Percentiles rank a stretch among this genome's conserved stretches.
Conservation (phyloP, 2,113 vertebrate species). For the Ageneiosus marmoratus region DNA sequence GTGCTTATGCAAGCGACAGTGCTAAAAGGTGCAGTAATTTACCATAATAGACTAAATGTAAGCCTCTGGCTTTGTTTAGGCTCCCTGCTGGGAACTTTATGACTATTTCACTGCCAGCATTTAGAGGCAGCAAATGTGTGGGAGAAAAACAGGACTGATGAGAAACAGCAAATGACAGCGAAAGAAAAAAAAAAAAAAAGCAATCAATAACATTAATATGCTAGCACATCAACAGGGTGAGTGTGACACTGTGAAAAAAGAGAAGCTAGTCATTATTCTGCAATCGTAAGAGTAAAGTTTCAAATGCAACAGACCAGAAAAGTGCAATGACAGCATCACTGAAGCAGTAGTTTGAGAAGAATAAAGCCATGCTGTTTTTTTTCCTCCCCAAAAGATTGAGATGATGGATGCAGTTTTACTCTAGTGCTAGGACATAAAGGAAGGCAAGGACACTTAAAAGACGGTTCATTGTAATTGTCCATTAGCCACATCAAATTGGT, state of each 20-base stretch:
- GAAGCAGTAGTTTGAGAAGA: neutral
- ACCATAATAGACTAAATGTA: constrained; percentile 98
- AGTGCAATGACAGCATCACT: neutral
- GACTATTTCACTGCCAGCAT: constrained; percentile 93
- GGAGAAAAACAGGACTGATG: constrained; percentile 1
- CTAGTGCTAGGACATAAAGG: constrained; percentile 87
- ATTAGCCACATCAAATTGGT: constrained; percentile 78
- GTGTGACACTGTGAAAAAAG: neutral
- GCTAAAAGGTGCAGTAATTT: constrained; percentile 54
- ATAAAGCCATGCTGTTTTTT: neutral
- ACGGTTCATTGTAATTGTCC: constrained; percentile 88
- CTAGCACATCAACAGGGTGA: constrained; percentile 16
- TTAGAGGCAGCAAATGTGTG: constrained; percentile 77
- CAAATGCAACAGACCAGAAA: neutral
- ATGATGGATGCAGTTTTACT: constrained; percentile 68
- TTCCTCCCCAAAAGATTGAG: neutral
- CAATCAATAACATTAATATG: constrained; percentile 1
- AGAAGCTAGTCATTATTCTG: neutral
- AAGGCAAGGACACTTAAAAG: constrained; percentile 80
- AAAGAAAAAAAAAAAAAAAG: no score
- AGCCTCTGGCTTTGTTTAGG: constrained; percentile 91
- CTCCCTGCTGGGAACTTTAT: constrained; percentile 90
- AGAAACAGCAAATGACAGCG: neutral
- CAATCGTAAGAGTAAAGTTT: neutral
- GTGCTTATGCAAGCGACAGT: neutral